A percentile compares a stretch with the other conserved stretches of the same genome.
Evolutionary conservation across 2,888 invertebrate genomes (phyloP).

Genomic region (Netelia inedita): DNA sequence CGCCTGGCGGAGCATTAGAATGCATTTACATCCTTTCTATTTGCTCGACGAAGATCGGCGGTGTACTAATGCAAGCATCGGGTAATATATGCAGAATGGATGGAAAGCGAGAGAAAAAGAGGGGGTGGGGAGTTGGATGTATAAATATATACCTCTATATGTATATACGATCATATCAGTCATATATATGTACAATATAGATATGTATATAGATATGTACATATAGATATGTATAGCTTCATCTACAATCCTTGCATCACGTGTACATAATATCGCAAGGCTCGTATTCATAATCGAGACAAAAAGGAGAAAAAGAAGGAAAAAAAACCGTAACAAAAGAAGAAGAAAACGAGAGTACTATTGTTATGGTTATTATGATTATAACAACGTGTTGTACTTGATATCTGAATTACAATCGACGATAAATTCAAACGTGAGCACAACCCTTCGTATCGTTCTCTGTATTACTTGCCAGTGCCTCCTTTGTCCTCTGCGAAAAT

Average conservation of each 20-base stretch:
- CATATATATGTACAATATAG: neutral
- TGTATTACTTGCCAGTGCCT: neutral
- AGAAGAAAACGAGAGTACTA: constrained; percentile 35
- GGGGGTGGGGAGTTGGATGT: neutral
- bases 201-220: neutral
- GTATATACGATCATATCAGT: neutral
- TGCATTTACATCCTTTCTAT: constrained; percentile 61
- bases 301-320: neutral
- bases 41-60: constrained; percentile 21
- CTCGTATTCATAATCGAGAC: constrained; percentile 2
- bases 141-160: neutral
- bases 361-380: constrained; percentile 10
- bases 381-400: neutral
- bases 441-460: neutral
- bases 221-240: neutral
- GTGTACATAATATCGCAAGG: constrained; percentile 22
- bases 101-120: neutral
- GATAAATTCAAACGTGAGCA: constrained; percentile 19
- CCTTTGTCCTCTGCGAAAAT: neutral
- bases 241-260: constrained; percentile 27
- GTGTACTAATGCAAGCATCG: neutral
- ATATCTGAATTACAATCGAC: constrained; percentile 2
- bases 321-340: neutral
- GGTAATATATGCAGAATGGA: neutral
- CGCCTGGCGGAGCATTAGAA: constrained; percentile 44